phyloP scores from a whole-genome alignment of 1,140 invertebrate species.

The Lithobius niger region DNA sequence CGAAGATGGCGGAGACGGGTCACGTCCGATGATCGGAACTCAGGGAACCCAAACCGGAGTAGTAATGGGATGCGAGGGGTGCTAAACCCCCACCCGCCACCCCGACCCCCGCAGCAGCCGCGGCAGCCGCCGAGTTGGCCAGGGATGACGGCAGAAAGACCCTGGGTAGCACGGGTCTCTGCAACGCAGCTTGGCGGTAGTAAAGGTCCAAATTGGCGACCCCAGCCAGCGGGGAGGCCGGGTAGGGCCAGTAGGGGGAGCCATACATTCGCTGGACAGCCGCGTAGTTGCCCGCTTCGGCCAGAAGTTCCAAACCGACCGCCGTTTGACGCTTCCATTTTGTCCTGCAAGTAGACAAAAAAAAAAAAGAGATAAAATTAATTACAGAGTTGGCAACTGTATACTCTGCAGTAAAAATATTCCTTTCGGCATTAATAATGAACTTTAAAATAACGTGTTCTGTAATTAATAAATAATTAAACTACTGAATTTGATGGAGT shows the following conservation, averaged over 20 bases:
- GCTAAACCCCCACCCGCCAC: no score
- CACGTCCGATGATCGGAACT: neutral
- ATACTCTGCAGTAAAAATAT: no score
- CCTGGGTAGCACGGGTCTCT: constrained; percentile 9
- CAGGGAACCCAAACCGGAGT: neutral
- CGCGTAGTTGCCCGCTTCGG: constrained; percentile 92
- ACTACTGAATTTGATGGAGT: no score
- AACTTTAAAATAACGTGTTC: no score
- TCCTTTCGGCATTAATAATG: no score
- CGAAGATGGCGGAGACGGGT: no score
- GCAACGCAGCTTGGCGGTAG: constrained; percentile 48
- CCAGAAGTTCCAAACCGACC: constrained; percentile 86
- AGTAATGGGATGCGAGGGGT: neutral
- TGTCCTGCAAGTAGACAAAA: constrained; percentile 54
- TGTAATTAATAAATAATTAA: no score
- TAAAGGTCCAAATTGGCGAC: constrained; percentile 52
- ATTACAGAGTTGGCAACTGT: no score
- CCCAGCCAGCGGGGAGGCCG: constrained; percentile 29
- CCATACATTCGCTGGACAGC: constrained; percentile 89
- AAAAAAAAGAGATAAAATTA: neutral
- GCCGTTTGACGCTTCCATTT: constrained; percentile 99
- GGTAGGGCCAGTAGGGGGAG: constrained; percentile 49
- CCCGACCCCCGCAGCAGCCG: no score
- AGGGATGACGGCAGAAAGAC: constrained; percentile 4
- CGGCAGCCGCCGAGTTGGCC: neutral